Percentiles rank a stretch among this genome's conserved stretches.
Conservation (phyloP, 2,113 vertebrate genomes). For the Narcine bancroftii region DNA sequence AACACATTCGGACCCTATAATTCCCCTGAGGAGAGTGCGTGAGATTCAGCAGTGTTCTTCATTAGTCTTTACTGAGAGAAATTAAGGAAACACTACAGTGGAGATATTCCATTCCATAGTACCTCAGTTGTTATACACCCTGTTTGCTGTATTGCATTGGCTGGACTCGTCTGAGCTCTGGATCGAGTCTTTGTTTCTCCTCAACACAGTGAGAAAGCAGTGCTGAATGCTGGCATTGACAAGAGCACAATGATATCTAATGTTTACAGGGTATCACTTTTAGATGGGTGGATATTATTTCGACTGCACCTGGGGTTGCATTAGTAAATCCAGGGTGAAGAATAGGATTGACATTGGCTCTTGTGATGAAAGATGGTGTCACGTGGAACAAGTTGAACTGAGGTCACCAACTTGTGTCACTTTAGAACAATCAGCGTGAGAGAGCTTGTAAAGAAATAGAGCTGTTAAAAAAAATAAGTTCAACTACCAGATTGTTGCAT, state of each 20-base stretch:
- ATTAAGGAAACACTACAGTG: not conserved
- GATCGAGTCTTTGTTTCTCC: not conserved
- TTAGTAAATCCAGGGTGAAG: not conserved
- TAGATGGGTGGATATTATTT: slow-evolving; percentile 3
- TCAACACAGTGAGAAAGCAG: not conserved
- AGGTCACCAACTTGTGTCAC: not conserved
- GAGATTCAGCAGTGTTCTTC: not conserved
- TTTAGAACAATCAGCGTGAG: not conserved
- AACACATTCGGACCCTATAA: not conserved
- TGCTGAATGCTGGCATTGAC: not conserved
- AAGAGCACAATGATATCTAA: not conserved
- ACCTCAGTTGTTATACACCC: not conserved
- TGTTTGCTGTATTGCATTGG: not conserved
- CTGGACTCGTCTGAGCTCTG: not conserved
- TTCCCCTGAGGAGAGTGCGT: not conserved
- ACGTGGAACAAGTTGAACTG: not conserved
- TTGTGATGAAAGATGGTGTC: not conserved
- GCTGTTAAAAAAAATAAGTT: not conserved
- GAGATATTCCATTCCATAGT: not conserved
- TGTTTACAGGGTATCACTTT: not conserved
- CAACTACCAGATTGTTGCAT: not conserved
- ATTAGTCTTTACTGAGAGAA: not conserved
- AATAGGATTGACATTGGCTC: not conserved
- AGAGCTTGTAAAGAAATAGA: not conserved
- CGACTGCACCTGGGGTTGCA: not conserved